Base-by-base conservation (phyloP, 2,113 vertebrate species). In the Riparia riparia region DNA sequence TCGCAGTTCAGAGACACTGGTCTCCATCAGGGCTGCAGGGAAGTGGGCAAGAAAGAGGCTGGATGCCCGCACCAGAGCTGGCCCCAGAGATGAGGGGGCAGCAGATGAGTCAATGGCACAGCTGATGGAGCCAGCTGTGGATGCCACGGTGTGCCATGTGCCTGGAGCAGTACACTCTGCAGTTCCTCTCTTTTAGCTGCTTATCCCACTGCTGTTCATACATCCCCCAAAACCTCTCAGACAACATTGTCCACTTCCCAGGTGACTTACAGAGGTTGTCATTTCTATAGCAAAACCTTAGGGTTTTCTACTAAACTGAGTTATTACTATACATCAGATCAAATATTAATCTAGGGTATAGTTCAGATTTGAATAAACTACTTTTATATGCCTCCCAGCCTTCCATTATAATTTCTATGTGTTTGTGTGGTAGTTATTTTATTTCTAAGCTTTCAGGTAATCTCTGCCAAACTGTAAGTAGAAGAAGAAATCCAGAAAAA, bases 1-100 rank as follows among this genome's bases (percentile, higher is more conserved):
- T 18, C 0, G 0, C 7, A 31, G 9, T 10, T 15, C 39, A 28
- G 50, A 71, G 39, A 32, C 28, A 12, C 7, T 0, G 1, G 4
- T 37, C 22, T 44, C 31, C 61, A 37, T 17, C 21, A 42, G 41
- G 49, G 20, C 37, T 77, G 14, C 10, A 31, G 37, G 16, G 11
- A 61, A 73, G 9, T 4, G 13, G 26, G 8, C 7, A 32, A n/a
- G 39, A 25, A 42, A 29, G 70, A 63, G 66, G n/a, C 14, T 1
- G 5, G 11, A 10, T 63, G 24, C 9, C 4, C 39, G 32, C 42
- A 24, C 1, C 31, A 16, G 22, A n/a, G 9, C 49, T 80, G 44
- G 18, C 28, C 26, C 32, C 26, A 14, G 63, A 80, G 32, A 6
- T 28, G 15, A 6, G 3, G 1, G 37, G 37, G 37, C 37, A 37